phyloP scores from a whole-genome alignment of 2,888 invertebrate genomes.

The Drosophila colorata region DNA sequence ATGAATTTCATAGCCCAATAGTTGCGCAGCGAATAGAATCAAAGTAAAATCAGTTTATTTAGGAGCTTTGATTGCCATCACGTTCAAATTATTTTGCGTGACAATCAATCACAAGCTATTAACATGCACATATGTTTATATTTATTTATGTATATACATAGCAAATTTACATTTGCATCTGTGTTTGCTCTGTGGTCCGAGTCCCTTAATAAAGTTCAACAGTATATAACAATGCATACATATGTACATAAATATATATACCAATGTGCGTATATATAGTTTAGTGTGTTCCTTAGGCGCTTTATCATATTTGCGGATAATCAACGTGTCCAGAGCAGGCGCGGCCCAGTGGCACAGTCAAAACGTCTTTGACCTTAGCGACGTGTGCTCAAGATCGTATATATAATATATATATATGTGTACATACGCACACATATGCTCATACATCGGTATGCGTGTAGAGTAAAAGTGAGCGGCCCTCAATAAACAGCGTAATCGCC shows the following conservation, averaged over 20 bases:
- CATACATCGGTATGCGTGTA: conserved; percentile 8
- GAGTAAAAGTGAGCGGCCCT: conserved; percentile 48
- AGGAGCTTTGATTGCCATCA: conserved; percentile 18
- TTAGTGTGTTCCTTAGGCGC: conserved; percentile 5
- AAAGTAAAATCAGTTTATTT: conserved; percentile 37
- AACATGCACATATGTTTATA: conserved; percentile 1
- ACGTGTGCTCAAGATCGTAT: conserved; percentile 64
- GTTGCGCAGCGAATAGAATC: conserved; percentile 21
- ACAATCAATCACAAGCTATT: conserved; percentile 28
- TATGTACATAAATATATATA: not conserved
- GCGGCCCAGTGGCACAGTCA: conserved; percentile 22
- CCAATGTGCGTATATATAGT: not conserved
- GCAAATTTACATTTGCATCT: not conserved
- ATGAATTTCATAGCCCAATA: conserved; percentile 32
- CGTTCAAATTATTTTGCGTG: conserved; percentile 29
- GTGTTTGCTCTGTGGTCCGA: not conserved
- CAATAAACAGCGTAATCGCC: conserved; percentile 45
- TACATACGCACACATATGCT: not conserved
- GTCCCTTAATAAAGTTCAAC: not conserved
- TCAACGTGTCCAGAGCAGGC: conserved; percentile 41
- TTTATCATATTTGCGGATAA: conserved; percentile 50
- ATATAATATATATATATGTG: conserved; percentile 14
- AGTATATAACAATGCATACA: no score
- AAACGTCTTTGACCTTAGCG: conserved; percentile 69
- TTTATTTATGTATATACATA: not conserved